Evolutionary conservation across 1,140 invertebrate species (phyloP).

Genomic region (Prorops nasuta): DNA sequence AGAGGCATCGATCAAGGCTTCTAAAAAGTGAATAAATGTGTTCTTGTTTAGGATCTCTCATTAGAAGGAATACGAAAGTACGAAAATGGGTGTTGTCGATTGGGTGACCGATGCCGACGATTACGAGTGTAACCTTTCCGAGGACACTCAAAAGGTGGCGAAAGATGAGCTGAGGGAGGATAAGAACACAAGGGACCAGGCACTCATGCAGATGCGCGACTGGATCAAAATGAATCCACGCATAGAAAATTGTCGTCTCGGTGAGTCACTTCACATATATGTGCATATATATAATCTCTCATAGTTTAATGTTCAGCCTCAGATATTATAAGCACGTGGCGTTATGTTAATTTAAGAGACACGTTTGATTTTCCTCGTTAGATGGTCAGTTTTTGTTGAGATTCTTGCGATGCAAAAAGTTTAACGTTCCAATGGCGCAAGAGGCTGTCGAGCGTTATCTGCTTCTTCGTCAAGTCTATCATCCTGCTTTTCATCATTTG

Average conservation of each 20-base stretch:
- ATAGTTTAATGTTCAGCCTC: too few relatives aligned
- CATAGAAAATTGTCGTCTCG: slow-evolving; percentile 68
- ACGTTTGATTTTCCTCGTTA: slow-evolving; percentile 35
- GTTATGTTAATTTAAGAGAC: not conserved
- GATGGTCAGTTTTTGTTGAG: slow-evolving; percentile 74
- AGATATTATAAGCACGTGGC: too few relatives aligned
- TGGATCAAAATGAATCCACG: slow-evolving; percentile 74
- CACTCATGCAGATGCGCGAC: slow-evolving; percentile 65
- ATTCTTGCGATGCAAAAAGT: slow-evolving; percentile 82
- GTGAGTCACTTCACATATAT: slow-evolving; percentile 45
- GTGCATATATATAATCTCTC: too few relatives aligned
- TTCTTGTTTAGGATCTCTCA: too few relatives aligned
- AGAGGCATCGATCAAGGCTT: too few relatives aligned
- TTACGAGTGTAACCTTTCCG: slow-evolving; percentile 61
- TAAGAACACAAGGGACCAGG: slow-evolving; percentile 64
- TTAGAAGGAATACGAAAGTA: too few relatives aligned
- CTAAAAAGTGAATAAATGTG: too few relatives aligned
- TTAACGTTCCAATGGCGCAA: slow-evolving; percentile 77
- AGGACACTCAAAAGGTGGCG: slow-evolving; percentile 64
- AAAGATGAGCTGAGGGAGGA: slow-evolving; percentile 70
- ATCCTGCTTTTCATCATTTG: slow-evolving; percentile 70
- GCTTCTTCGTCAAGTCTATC: slow-evolving; percentile 70
- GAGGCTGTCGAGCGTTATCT: slow-evolving; percentile 80
- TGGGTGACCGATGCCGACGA: slow-evolving; percentile 62
- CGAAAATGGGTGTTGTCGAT: slow-evolving; percentile 40